Evolutionary conservation across 2,888 invertebrate species (phyloP), one percentile per base, ranked within the genome.

Genomic region (Notodonta dromedarius): DNA sequence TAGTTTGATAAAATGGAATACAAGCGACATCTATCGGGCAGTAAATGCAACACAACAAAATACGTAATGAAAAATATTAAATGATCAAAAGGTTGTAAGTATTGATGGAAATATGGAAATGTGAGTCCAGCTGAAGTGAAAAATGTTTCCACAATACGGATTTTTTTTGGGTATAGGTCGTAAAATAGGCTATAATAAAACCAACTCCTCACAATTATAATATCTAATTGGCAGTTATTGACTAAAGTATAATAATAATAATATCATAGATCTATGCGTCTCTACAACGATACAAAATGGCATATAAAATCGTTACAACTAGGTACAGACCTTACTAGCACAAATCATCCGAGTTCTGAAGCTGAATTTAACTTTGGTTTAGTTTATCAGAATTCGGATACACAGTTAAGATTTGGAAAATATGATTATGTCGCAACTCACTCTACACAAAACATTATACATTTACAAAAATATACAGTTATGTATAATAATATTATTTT

Each of bases 171-270:
- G 35, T 4, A 35, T 35, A 35, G 35, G 4, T 35, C 7, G 35
- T 3, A 35, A 24, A 7, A 35, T 35, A 3, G 1, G 4, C 24
- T 40, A 6, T 6, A 42, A 42, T 42, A 42, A 42, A 42, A 42
- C 42, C 1, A 42, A 11, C 16, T 72, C 68, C 73, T 70, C 52
- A 72, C 60, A 65, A 67, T 76, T 78, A 76, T 73, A 80, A 80
- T 80, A 44, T 42, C 83, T 85, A 86, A 74, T 87, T 90, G 90
- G 90, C 90, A 91, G 89, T 89, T 87, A 85, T 83, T 87, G 85
- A 88, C 88, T 88, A 86, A 81, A 79, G 73, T 84, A 84, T 69
- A 78, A 82, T 79, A 24, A 82, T 79, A 24, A 24, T 24, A 83
- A 82, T 80, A 83, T 80, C 77, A 80, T 85, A 85, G 82, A 79